Evolutionary conservation across 2,888 invertebrate genomes (phyloP).

Genomic region (Smittia sp.): DNA sequence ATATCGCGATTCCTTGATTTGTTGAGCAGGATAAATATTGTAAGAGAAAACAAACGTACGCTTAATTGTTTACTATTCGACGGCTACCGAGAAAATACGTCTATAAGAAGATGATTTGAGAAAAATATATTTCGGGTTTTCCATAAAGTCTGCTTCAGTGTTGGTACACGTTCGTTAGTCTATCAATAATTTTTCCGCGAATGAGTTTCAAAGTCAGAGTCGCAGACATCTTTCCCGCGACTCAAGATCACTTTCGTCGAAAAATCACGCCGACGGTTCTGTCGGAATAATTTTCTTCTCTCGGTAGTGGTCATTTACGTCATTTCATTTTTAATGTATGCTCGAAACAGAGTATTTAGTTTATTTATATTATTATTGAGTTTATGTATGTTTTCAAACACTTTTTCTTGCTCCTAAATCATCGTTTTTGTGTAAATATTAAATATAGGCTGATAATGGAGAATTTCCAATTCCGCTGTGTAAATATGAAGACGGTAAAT

Average conservation of each 20-base stretch:
- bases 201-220: slow-evolving; percentile 4
- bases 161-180: slow-evolving; percentile 1
- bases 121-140: slow-evolving; percentile 29
- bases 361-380: slow-evolving; percentile 10
- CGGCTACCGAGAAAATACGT: slow-evolving; percentile 35
- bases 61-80: slow-evolving; percentile 32
- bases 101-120: slow-evolving; percentile 17
- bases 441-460: background rate
- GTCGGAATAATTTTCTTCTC: background rate
- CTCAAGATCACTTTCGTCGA: background rate
- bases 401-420: background rate
- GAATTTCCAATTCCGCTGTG: background rate
- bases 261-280: background rate
- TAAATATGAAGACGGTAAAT: background rate
- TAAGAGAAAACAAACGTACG: slow-evolving; percentile 11
- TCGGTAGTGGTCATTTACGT: slow-evolving; percentile 25
- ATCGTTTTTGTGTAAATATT: background rate
- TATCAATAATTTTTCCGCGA: slow-evolving; percentile 28
- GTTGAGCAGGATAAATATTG: background rate
- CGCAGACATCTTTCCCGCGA: background rate
- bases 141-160: slow-evolving; percentile 16
- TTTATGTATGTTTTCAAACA: background rate
- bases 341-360: background rate
- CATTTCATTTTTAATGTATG: slow-evolving; percentile 15
- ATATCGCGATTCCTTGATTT: too few species aligned